phyloP scores from a whole-genome alignment of 2,888 invertebrate genomes.

The Xiphydria camelus region DNA sequence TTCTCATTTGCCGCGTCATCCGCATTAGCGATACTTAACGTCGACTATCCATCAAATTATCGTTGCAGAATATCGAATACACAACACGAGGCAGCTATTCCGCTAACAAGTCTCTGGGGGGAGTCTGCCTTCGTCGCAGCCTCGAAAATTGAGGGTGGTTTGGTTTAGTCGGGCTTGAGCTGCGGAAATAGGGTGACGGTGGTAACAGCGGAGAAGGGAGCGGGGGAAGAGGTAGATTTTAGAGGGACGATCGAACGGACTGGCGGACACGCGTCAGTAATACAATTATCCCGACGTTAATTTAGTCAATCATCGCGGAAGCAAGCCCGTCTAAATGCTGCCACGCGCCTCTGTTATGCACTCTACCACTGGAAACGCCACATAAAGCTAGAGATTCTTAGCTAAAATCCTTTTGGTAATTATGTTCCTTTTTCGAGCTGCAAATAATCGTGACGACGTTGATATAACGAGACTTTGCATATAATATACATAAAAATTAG shows the following conservation, averaged over 20 bases:
- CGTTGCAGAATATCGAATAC: slow-evolving; percentile 15
- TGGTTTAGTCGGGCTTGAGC: too few species aligned
- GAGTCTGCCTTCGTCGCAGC: slow-evolving; percentile 18
- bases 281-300: slow-evolving; percentile 53
- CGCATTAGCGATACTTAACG: slow-evolving; percentile 28
- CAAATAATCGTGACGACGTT: too few species aligned
- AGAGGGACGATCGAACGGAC: slow-evolving; percentile 1
- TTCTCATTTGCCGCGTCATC: slow-evolving; percentile 18
- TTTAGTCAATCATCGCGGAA: slow-evolving; percentile 54
- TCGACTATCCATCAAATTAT: slow-evolving; percentile 29
- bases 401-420: too few species aligned
- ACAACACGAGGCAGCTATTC: slow-evolving; percentile 19
- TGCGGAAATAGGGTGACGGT: too few species aligned
- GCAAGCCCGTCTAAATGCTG: slow-evolving; percentile 48
- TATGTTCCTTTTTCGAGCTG: too few species aligned
- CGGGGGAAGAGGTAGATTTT: too few species aligned
- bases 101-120: slow-evolving; percentile 46
- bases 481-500: too few species aligned
- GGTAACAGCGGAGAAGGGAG: too few species aligned
- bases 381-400: too few species aligned
- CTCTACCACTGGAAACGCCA: too few species aligned
- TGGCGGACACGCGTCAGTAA: slow-evolving; percentile 52
- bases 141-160: slow-evolving; percentile 23
- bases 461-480: too few species aligned
- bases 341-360: slow-evolving; percentile 38